These are phyloP conservation scores for Anthophora plumipes DNA, from an alignment of 2,888 invertebrate genomes.

Conservation along the genomic window DNA sequence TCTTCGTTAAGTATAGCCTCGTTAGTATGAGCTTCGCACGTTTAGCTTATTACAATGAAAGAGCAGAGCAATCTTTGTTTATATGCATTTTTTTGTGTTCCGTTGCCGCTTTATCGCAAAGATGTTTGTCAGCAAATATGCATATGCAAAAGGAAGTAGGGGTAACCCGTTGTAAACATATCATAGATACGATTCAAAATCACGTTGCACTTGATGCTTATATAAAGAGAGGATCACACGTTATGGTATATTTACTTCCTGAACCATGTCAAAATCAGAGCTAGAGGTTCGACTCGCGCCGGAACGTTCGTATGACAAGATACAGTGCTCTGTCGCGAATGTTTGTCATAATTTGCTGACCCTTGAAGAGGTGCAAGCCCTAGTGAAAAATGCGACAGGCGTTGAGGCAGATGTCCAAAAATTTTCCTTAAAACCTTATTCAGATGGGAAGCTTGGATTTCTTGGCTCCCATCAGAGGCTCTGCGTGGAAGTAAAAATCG, in stretches of 20 bases:
- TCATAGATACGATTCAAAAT: slow-evolving; percentile 2
- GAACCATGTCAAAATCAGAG: slow-evolving; percentile 28
- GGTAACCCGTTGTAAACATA: slow-evolving; percentile 2
- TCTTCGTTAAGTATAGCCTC: neutral
- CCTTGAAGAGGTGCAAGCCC: slow-evolving; percentile 55
- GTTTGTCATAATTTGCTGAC: slow-evolving; percentile 54
- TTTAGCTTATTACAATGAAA: neutral
- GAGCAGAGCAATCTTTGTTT: neutral
- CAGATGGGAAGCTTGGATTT: slow-evolving; percentile 76
- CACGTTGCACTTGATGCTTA: neutral
- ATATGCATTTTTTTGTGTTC: neutral
- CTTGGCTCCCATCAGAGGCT: slow-evolving; percentile 76
- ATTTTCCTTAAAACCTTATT: slow-evolving; percentile 70
- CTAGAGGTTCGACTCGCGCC: neutral
- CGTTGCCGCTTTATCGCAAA: neutral
- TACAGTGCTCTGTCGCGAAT: neutral
- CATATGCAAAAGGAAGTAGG: neutral
- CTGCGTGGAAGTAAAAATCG: slow-evolving; percentile 55
- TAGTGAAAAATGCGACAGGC: slow-evolving; percentile 52
- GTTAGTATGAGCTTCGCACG: neutral
- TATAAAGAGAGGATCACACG: slow-evolving; percentile 33
- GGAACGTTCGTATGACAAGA: neutral
- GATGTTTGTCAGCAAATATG: slow-evolving; percentile 31
- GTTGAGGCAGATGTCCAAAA: slow-evolving; percentile 62
- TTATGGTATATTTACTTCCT: neutral